Evolutionary conservation across 2,113 vertebrate species (phyloP).

Genomic region (Setophaga coronata): DNA sequence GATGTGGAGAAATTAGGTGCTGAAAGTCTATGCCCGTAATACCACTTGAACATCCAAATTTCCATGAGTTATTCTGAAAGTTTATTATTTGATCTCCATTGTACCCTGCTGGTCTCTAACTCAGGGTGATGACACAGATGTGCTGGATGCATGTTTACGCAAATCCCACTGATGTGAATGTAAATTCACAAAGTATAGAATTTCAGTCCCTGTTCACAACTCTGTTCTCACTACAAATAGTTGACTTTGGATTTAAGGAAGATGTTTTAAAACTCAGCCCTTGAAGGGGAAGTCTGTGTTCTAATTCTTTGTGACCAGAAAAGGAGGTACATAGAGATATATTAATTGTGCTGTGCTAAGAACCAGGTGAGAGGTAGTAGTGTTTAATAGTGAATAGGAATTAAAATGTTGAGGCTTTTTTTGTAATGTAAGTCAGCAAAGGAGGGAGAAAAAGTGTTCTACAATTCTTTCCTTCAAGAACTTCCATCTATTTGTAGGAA

Average conservation of each 20-base stretch:
- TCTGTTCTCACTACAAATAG: background rate
- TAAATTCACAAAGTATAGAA: background rate
- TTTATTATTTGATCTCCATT: background rate
- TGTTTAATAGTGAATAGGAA: background rate
- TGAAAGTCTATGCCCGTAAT: background rate
- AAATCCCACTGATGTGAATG: background rate
- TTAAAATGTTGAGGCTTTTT: background rate
- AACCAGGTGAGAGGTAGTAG: background rate
- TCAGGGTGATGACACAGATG: background rate
- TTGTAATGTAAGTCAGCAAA: background rate
- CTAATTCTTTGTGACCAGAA: background rate
- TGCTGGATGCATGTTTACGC: background rate
- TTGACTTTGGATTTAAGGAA: background rate
- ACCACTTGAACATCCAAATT: background rate
- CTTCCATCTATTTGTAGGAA: background rate
- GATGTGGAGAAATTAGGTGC: background rate
- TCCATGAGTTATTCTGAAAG: background rate
- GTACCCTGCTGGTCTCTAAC: background rate
- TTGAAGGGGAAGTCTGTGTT: background rate
- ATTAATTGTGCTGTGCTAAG: background rate
- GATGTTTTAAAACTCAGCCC: background rate
- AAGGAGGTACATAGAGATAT: background rate
- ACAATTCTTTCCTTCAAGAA: background rate
- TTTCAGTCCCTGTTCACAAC: background rate
- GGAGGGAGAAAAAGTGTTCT: background rate